phyloP scores from a whole-genome alignment of 2,797 vertebrate genomes.

The Champsocephalus gunnari region DNA sequence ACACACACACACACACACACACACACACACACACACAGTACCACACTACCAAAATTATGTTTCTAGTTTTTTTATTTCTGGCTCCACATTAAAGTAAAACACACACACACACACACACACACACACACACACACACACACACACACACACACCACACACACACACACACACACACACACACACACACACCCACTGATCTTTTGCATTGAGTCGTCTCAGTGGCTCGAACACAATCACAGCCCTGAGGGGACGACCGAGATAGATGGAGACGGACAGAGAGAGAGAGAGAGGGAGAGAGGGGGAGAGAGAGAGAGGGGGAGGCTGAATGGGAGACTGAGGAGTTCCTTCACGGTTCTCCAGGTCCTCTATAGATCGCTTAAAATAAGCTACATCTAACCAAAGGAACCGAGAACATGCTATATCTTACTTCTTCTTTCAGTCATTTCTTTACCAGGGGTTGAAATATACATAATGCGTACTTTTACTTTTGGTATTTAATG shows the following conservation, averaged over 20 bases:
- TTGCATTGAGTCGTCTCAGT: conserved; percentile 59
- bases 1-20: neutral
- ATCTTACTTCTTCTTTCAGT: neutral
- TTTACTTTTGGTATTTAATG: no score
- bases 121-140: conserved; percentile 24
- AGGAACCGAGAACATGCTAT: neutral
- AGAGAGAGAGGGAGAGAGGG: conserved; percentile 8
- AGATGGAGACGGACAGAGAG: conserved; percentile 47
- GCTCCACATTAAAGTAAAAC: conserved; percentile 40
- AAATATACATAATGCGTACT: neutral
- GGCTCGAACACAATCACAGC: conserved; percentile 57
- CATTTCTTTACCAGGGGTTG: neutral
- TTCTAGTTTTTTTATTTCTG: conserved; percentile 52
- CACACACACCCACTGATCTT: conserved; percentile 45
- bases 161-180: conserved; percentile 35
- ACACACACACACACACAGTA: neutral
- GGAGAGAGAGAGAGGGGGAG: conserved; percentile 14
- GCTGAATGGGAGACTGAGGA: conserved; percentile 27
- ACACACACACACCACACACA: no score
- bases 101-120: conserved; percentile 34
- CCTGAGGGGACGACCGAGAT: conserved; percentile 62
- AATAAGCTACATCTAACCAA: conserved; percentile 32
- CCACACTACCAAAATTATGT: conserved; percentile 50
- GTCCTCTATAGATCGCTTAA: conserved; percentile 21
- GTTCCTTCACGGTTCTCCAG: conserved; percentile 29